Conservation (phyloP, 1,140 invertebrate species). For the Dufourea novaeangliae region DNA sequence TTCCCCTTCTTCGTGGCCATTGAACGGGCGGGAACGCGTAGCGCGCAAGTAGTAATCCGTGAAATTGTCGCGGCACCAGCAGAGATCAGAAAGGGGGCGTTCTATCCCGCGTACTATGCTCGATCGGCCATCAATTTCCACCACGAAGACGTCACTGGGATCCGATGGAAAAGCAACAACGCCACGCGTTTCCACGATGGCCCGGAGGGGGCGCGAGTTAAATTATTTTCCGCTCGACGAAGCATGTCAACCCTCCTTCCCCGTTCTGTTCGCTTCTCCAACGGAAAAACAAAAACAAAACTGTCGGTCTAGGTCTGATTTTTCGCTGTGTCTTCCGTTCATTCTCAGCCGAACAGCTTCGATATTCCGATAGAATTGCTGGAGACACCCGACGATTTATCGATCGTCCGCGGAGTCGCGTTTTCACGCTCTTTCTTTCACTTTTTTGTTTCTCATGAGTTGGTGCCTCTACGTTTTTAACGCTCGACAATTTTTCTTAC, state of each 20-base stretch:
- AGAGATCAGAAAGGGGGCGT: background rate
- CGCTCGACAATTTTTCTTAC: background rate
- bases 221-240: conserved; percentile 39
- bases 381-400: conserved; percentile 15
- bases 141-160: background rate
- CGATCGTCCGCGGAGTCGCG: background rate
- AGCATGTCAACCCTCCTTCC: background rate
- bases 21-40: too few relatives aligned
- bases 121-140: conserved; percentile 4
- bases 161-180: conserved; percentile 8
- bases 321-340: background rate
- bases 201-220: conserved; percentile 12
- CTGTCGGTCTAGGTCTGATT: background rate
- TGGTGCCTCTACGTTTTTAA: background rate
- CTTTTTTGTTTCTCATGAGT: conserved; percentile 19
- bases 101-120: background rate
- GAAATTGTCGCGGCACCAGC: background rate
- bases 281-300: conserved; percentile 1
- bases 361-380: conserved; percentile 2
- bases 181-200: background rate
- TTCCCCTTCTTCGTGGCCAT: too few relatives aligned
- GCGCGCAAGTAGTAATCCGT: conserved; percentile 8
- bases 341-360: conserved; percentile 1
- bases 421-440: background rate
- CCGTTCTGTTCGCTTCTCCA: background rate